phyloP scores from a whole-genome alignment of 2,113 vertebrate species.

The Phalacrocorax carbo region DNA sequence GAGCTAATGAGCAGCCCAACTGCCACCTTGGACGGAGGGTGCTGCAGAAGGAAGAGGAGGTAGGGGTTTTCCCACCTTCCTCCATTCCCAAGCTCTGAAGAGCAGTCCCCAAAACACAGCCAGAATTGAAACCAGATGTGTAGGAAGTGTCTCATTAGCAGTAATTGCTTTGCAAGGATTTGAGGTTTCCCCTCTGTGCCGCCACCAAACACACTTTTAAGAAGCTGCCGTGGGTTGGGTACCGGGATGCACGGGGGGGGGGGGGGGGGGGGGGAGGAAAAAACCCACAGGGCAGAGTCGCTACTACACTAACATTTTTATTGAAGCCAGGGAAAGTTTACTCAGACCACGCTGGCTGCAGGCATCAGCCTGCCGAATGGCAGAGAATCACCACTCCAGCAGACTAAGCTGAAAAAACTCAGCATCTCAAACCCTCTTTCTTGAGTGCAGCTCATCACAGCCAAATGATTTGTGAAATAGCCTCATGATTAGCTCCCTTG shows the following conservation, averaged over 20 bases:
- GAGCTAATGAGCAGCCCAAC: neutral
- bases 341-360: neutral
- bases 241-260: neutral
- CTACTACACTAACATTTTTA: neutral
- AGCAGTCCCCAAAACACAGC: neutral
- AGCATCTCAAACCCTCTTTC: neutral
- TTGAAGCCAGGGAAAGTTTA: neutral
- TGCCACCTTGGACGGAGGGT: neutral
- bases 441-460: neutral
- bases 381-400: neutral
- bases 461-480: constrained; percentile 1
- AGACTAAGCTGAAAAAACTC: neutral
- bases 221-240: neutral
- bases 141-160: constrained; percentile 64
- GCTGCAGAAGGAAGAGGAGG: neutral
- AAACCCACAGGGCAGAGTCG: neutral
- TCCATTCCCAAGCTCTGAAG: neutral
- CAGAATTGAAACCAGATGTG: constrained; percentile 55
- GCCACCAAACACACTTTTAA: neutral
- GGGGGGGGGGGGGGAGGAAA: neutral
- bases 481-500: neutral
- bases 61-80: neutral
- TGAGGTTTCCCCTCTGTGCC: constrained; percentile 63
- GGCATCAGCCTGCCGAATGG: neutral
- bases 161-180: constrained; percentile 58